A percentile compares a stretch with the other conserved stretches of the same genome.
phyloP scores from a whole-genome alignment of 2,888 invertebrate genomes.

The Apodemia mormo region DNA sequence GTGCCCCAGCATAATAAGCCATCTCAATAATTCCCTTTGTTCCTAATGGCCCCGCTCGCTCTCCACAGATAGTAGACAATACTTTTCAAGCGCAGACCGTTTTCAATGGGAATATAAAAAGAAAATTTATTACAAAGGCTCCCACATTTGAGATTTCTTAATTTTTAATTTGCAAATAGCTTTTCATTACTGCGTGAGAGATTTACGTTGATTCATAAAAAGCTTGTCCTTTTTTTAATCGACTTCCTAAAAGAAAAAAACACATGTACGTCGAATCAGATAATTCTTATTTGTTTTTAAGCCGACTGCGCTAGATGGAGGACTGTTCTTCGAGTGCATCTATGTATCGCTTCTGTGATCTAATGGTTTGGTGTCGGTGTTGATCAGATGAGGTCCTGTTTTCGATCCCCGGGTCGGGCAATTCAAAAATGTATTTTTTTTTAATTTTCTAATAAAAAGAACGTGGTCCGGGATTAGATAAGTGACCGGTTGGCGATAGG shows the following conservation, averaged over 20 bases:
- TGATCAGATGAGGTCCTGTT: too few species aligned
- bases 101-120: conserved; percentile 19
- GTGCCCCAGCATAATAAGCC: conserved; percentile 63
- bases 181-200: conserved; percentile 13
- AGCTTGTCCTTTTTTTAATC: neutral
- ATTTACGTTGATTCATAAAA: neutral
- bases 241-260: neutral
- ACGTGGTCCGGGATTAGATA: too few species aligned
- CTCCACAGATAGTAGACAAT: conserved; percentile 27
- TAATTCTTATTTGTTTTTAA: too few species aligned
- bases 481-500: too few species aligned
- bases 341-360: too few species aligned
- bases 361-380: too few species aligned
- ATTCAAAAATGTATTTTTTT: too few species aligned
- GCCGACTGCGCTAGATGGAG: too few species aligned
- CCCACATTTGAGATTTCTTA: conserved; percentile 17
- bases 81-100: conserved; percentile 22
- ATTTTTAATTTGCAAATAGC: conserved; percentile 25
- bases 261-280: neutral
- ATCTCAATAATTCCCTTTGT: conserved; percentile 50
- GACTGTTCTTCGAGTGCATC: too few species aligned
- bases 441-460: too few species aligned
- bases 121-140: conserved; percentile 17
- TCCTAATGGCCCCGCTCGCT: conserved; percentile 38
- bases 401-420: too few species aligned